Base-by-base conservation (phyloP, 1,140 invertebrate species). In the Megalonaias nervosa region DNA sequence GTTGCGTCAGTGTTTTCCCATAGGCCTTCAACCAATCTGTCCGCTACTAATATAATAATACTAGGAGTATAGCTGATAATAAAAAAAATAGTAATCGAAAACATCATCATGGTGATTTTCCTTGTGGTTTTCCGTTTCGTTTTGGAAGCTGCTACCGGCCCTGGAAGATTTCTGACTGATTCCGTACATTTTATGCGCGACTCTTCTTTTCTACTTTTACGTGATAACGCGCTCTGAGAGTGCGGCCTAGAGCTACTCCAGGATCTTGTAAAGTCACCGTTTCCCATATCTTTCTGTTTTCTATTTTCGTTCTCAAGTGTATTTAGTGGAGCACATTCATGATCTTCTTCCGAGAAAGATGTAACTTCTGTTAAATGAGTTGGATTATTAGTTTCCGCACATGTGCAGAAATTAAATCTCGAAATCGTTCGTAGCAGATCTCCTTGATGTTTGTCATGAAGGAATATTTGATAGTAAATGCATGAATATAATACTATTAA, bases 401-500 rank as follows among this genome's bases (percentile, higher is more conserved):
- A 26, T 12, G 68, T 60, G 11, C 23, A 60, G 2, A 60, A 26
- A 70, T 70, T 26, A 26, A 70, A 70, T 59, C 16, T 59, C 4
- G 56, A 70, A 60, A 23, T 70, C 1, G 57, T 59, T 23, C 9
- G 16, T 13, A 70, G 38, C 1, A 60, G 58, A 12, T 38, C 14
- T 15, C 19, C 60, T 23, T 60, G 38, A 1, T 19, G n/a, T 67
- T 68, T 71, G 67, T 73, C 72, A 9, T 71, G 38, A 55, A 65
- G 67, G n/a, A 57, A 57, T 19, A 78, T 72, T 56, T 73, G 26
- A 26, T 71, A 66, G 64, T 64, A 71, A 60, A 78, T 78, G 17
- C 72, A 61, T 19, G 71, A 59, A 68, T 78, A 78, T 17, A 55
- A 26, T 56, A 78, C 62, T 17, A 73, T 26, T 9, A 78, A 38